These are phyloP conservation scores for Ichneumon xanthorius DNA, from an alignment of 2,888 invertebrate genomes.

Conservation along the genomic window DNA sequence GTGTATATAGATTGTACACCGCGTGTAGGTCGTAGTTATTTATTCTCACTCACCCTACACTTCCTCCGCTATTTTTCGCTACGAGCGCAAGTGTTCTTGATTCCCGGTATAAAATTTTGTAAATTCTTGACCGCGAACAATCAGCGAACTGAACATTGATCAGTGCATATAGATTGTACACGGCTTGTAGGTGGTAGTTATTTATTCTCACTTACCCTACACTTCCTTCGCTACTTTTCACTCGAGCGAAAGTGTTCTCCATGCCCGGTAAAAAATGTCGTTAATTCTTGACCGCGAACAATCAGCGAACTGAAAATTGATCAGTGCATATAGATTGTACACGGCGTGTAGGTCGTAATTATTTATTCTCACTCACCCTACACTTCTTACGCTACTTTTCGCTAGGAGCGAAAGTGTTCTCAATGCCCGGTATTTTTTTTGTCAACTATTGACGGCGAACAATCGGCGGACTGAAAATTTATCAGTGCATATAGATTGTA, in stretches of 20 bases:
- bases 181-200: background rate
- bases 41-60: background rate
- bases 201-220: background rate
- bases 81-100: conserved; percentile 14
- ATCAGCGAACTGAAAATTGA: background rate
- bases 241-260: conserved; percentile 9
- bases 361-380: background rate
- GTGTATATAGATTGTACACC: background rate
- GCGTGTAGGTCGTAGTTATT: background rate
- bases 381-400: background rate
- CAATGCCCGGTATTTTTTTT: background rate
- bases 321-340: background rate
- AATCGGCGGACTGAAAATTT: no score
- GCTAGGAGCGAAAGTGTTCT: conserved; percentile 16
- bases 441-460: no score
- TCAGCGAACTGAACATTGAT: no score
- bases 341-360: background rate
- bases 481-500: no score
- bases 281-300: conserved; percentile 17
- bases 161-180: background rate
- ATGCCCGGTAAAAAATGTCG: conserved; percentile 4
- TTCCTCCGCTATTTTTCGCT: background rate
- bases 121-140: no score
- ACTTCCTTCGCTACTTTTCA: background rate
- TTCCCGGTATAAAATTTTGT: conserved; percentile 3